phyloP scores from a whole-genome alignment of 2,888 invertebrate species.

The Colletes collaris region DNA sequence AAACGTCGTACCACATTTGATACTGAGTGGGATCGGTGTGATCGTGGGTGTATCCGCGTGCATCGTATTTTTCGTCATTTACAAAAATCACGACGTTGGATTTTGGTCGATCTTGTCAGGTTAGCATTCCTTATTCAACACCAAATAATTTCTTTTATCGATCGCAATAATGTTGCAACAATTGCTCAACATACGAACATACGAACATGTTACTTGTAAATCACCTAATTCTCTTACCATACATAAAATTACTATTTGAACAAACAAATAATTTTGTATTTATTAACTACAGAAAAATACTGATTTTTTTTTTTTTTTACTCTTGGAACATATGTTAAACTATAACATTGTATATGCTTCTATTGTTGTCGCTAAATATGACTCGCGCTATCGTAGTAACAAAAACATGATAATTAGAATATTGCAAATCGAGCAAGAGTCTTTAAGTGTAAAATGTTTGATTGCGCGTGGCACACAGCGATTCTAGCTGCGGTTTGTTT shows the following conservation, averaged over 20 bases:
- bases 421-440: too few relatives aligned
- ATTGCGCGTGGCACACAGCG: conserved; percentile 53
- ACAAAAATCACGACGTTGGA: conserved; percentile 68
- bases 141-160: not conserved
- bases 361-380: too few relatives aligned
- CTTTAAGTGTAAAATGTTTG: not conserved
- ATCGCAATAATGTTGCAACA: not conserved
- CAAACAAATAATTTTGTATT: not conserved
- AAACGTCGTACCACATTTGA: conserved; percentile 50
- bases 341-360: not conserved
- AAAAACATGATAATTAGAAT: not conserved
- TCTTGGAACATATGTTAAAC: not conserved
- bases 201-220: not conserved
- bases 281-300: not conserved
- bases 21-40: conserved; percentile 65
- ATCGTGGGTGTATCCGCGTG: conserved; percentile 62
- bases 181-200: not conserved
- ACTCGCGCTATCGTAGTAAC: too few relatives aligned
- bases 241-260: not conserved
- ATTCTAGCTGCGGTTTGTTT: conserved; percentile 68
- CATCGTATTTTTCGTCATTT: conserved; percentile 64
- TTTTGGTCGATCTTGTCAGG: conserved; percentile 74
- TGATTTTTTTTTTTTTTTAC: not conserved
- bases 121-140: conserved; percentile 49
- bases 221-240: not conserved